Percentiles rank a stretch among this genome's conserved stretches.
Evolutionary conservation across 2,888 invertebrate genomes (phyloP).

Genomic region (Agonopterix alstromeriana): DNA sequence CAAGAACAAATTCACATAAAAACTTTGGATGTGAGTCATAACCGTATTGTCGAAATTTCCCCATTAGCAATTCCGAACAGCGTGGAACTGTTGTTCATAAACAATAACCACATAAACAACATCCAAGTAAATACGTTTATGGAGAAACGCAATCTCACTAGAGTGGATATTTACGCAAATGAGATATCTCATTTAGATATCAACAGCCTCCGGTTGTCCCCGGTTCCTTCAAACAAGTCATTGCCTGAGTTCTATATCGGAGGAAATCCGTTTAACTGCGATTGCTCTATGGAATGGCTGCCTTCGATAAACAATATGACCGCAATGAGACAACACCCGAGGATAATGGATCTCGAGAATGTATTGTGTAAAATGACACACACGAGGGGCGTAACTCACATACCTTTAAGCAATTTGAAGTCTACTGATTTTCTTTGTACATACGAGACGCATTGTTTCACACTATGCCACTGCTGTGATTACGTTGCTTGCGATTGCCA

Average conservation of each 20-base stretch:
- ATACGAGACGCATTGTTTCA: conserved; percentile 94
- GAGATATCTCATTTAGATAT: conserved; percentile 89
- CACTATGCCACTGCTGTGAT: conserved; percentile 96
- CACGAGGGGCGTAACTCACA: conserved; percentile 86
- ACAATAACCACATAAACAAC: conserved; percentile 90
- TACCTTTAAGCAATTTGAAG: conserved; percentile 84
- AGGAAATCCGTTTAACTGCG: conserved; percentile 95
- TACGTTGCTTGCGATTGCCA: conserved; percentile 97
- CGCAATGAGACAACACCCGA: conserved; percentile 87
- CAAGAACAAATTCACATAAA: conserved; percentile 87
- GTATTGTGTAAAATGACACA: conserved; percentile 92
- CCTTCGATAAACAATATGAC: conserved; percentile 93
- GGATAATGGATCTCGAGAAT: conserved; percentile 91
- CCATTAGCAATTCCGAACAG: conserved; percentile 91
- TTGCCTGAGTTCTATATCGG: conserved; percentile 94
- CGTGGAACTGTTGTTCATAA: conserved; percentile 90
- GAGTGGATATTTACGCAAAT: conserved; percentile 94
- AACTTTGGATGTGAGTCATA: conserved; percentile 92
- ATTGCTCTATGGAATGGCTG: conserved; percentile 97
- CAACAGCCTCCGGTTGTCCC: conserved; percentile 86
- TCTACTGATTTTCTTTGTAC: conserved; percentile 92
- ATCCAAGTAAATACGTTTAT: conserved; percentile 91
- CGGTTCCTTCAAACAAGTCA: conserved; percentile 83
- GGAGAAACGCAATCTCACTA: conserved; percentile 87
- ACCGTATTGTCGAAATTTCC: conserved; percentile 87